Evolutionary conservation across 2,113 vertebrate species (phyloP).

Genomic region (Neoarius graeffei): DNA sequence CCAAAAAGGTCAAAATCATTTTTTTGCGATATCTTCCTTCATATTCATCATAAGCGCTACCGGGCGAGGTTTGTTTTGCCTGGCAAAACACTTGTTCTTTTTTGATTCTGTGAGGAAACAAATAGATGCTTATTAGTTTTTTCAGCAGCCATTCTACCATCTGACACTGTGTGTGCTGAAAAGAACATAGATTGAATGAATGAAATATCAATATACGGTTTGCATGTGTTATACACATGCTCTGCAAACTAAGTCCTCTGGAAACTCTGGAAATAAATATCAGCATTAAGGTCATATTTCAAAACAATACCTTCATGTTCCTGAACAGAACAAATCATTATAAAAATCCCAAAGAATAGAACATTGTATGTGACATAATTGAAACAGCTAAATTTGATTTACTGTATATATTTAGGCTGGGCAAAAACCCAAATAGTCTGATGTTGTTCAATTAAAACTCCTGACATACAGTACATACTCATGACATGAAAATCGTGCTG

Average conservation of each 20-base stretch:
- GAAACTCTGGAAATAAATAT: conserved; percentile 5
- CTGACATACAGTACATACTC: background rate
- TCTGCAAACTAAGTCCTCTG: background rate
- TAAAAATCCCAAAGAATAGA: background rate
- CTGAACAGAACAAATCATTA: background rate
- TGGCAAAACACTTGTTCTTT: conserved; percentile 13
- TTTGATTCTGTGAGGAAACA: conserved; percentile 22
- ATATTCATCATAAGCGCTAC: too few relatives aligned
- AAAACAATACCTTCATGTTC: background rate
- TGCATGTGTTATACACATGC: conserved; percentile 3
- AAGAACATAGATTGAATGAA: conserved; percentile 21
- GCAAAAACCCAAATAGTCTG: too few relatives aligned
- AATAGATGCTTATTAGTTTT: conserved; percentile 48
- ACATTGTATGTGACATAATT: background rate
- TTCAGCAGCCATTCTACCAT: conserved; percentile 43
- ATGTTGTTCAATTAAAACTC: background rate
- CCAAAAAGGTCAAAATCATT: too few relatives aligned
- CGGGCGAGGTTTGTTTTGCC: too few relatives aligned
- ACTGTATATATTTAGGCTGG: background rate
- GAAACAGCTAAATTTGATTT: background rate
- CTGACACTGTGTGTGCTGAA: conserved; percentile 37
- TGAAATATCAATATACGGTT: conserved; percentile 44
- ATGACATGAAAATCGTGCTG: background rate
- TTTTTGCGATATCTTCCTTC: too few relatives aligned
- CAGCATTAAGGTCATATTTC: background rate